These are phyloP conservation scores for Diplazon laetatorius DNA, from an alignment of 2,888 invertebrate genomes.

Conservation along the genomic window DNA sequence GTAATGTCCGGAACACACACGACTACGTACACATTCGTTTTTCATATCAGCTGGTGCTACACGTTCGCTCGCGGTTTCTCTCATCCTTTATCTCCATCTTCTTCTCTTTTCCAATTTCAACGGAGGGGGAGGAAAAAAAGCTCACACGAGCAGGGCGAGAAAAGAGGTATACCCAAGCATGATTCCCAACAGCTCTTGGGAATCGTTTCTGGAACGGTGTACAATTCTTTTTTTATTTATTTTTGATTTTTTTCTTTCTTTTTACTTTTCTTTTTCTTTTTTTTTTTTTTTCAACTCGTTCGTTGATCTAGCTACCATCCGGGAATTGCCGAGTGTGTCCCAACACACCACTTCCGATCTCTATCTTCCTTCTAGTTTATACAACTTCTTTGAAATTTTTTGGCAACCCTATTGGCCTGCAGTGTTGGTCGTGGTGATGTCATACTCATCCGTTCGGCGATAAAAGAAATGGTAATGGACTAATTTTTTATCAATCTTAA, in stretches of 20 bases:
- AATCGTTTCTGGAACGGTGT: conserved; percentile 34
- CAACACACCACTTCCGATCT: conserved; percentile 17
- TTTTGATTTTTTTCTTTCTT: neutral
- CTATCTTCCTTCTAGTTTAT: neutral
- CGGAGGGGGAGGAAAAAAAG: neutral
- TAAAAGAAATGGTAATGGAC: no score
- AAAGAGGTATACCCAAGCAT: conserved; percentile 26
- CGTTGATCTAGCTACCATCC: conserved; percentile 37
- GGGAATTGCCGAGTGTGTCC: conserved; percentile 41
- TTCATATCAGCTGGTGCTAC: conserved; percentile 7
- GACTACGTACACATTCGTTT: neutral
- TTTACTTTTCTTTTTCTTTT: conserved; percentile 28
- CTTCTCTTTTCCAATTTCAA: conserved; percentile 45
- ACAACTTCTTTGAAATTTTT: neutral
- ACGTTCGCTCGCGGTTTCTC: conserved; percentile 13
- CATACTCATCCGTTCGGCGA: neutral
- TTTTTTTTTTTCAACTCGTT: conserved; percentile 2
- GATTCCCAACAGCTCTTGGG: conserved; percentile 34
- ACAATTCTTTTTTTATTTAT: conserved; percentile 24
- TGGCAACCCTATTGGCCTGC: neutral
- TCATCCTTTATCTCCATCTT: conserved; percentile 22
- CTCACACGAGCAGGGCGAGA: conserved; percentile 5
- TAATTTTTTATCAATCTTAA: no score
- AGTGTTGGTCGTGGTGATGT: conserved; percentile 1
- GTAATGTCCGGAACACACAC: neutral